phyloP scores from a whole-genome alignment of 2,888 invertebrate species.

The Hipparchia sbordonii region DNA sequence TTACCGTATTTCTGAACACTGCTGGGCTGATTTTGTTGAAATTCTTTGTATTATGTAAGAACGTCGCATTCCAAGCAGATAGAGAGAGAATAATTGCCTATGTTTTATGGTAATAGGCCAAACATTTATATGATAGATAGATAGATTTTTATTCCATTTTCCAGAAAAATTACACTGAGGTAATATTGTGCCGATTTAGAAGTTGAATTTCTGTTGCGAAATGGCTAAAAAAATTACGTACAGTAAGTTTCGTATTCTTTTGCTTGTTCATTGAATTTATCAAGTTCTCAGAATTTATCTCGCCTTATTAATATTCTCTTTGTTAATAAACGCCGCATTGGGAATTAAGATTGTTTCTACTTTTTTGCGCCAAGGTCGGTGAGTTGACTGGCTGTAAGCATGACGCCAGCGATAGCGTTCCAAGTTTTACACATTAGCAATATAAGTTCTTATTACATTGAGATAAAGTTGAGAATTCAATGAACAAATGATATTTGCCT shows the following conservation, averaged over 20 bases:
- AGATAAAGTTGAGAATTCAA: conserved; percentile 10
- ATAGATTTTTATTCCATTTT: too few species aligned
- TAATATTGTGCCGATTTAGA: too few species aligned
- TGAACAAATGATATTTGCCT: background rate
- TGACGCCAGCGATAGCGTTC: conserved; percentile 24
- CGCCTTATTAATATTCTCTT: conserved; percentile 66
- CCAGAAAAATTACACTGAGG: too few species aligned
- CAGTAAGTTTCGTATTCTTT: conserved; percentile 11
- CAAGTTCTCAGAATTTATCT: conserved; percentile 53
- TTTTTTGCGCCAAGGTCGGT: conserved; percentile 77
- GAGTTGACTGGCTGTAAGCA: conserved; percentile 66
- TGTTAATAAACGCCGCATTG: conserved; percentile 61
- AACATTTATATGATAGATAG: too few species aligned
- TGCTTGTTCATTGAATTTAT: conserved; percentile 21
- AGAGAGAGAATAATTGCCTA: too few species aligned
- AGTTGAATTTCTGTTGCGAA: too few species aligned
- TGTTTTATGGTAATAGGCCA: too few species aligned
- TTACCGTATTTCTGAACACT: too few species aligned
- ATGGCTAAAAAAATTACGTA: background rate
- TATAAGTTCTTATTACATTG: background rate
- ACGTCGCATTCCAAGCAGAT: too few species aligned
- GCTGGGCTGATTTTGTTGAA: too few species aligned
- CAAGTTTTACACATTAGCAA: conserved; percentile 11
- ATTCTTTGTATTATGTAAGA: too few species aligned
- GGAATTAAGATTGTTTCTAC: conserved; percentile 72